phyloP scores from a whole-genome alignment of 2,888 invertebrate species.

The Noctua comes region DNA sequence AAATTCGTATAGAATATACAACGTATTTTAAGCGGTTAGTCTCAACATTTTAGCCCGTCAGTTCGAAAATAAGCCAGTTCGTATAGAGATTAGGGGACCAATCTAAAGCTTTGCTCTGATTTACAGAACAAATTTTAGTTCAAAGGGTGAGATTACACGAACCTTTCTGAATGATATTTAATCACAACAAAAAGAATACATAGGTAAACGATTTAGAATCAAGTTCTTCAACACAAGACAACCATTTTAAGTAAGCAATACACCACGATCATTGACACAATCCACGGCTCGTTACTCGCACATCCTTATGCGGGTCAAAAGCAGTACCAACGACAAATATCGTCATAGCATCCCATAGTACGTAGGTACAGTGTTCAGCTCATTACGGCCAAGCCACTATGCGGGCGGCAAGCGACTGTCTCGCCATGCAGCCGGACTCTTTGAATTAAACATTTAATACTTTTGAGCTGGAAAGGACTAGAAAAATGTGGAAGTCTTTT shows the following conservation, averaged over 20 bases:
- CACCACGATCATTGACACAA: slow-evolving; percentile 19
- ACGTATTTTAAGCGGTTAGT: neutral
- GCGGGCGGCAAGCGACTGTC: slow-evolving; percentile 50
- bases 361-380: slow-evolving; percentile 15
- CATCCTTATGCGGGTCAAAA: slow-evolving; percentile 31
- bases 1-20: neutral
- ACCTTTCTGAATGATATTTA: neutral
- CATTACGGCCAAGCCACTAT: slow-evolving; percentile 49
- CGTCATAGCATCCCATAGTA: slow-evolving; percentile 28
- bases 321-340: slow-evolving; percentile 14
- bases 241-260: slow-evolving; percentile 2
- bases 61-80: neutral
- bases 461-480: slow-evolving; percentile 47
- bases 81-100: neutral
- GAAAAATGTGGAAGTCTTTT: slow-evolving; percentile 43
- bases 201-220: neutral
- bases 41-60: neutral
- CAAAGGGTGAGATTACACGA: neutral
- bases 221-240: neutral
- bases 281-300: slow-evolving; percentile 43
- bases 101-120: neutral
- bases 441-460: slow-evolving; percentile 67
- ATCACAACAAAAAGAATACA: neutral
- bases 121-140: neutral
- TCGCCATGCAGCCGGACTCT: slow-evolving; percentile 18